Evolutionary conservation across 1,140 invertebrate species (phyloP).

Genomic region (Danaus melanippus): DNA sequence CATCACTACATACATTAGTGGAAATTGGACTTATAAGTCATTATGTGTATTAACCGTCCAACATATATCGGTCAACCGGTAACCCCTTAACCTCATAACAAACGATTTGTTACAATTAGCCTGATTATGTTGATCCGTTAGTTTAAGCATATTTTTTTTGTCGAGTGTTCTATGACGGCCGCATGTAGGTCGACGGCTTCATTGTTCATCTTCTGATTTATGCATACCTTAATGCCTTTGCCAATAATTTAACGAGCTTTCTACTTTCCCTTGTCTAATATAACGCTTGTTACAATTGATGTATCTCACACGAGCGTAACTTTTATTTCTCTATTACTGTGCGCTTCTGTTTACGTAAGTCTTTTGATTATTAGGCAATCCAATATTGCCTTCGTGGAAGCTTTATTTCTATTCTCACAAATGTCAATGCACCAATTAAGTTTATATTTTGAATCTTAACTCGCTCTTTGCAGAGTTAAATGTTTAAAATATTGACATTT

Average conservation of each 20-base stretch:
- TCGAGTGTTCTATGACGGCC: slow-evolving; percentile 21
- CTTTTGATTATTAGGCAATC: slow-evolving; percentile 50
- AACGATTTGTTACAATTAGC: slow-evolving; percentile 16
- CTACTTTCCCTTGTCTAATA: slow-evolving; percentile 16
- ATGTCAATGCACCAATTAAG: too few relatives aligned
- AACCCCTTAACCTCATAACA: background rate
- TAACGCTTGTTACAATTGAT: slow-evolving; percentile 11
- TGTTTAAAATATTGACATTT: too few relatives aligned
- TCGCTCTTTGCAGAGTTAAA: too few relatives aligned
- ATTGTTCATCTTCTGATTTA: slow-evolving; percentile 50
- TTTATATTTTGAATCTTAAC: too few relatives aligned
- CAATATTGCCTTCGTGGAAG: slow-evolving; percentile 35
- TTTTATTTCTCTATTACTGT: too few relatives aligned
- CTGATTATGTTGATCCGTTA: slow-evolving; percentile 36
- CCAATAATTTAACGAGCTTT: slow-evolving; percentile 27
- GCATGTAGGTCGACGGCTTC: slow-evolving; percentile 50
- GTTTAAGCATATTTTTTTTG: slow-evolving; percentile 34
- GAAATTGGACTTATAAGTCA: too few relatives aligned
- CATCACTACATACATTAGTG: background rate
- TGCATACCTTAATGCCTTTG: slow-evolving; percentile 36
- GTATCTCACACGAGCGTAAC: slow-evolving; percentile 30
- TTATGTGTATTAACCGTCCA: too few relatives aligned
- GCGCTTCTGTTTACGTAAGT: slow-evolving; percentile 52
- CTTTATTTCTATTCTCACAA: too few relatives aligned
- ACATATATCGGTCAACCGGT: too few relatives aligned